Evolutionary conservation across 2,797 vertebrate species (phyloP), one percentile per base, ranked within the genome.

Genomic region (Protonibea diacanthus): DNA sequence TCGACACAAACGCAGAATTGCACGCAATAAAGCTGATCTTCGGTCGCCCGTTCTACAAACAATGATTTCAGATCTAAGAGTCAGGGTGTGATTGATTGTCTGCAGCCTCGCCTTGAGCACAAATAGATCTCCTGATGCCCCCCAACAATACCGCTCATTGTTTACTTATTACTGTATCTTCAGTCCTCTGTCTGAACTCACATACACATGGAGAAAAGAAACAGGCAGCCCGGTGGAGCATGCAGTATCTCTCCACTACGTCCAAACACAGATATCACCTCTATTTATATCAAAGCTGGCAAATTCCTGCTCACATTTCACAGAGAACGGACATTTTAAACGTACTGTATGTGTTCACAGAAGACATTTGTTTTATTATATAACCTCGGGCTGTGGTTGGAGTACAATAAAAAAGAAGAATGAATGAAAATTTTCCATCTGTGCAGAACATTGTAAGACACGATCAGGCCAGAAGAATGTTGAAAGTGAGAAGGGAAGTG

Each of bases 221-320:
- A 62, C 59, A 18, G 18, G 11, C 15, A 74, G 23, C 18, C 33
- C 3, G 42, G 48, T 6, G 38, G 17, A 72, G 17, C 33, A 49
- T 64, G 23, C 15, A 29, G 49, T 18, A 44, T 48, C 20, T 55
- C 48, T 61, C 33, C 38, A 48, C 44, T 40, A 18, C 13, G 38
- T 74, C 21, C 40, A 63, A 78, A 81, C 67, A 76, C 58, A 53
- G 66, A 18, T 13, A 64, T 33, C 38, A 67, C 27, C 61, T 70
- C 25, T 45, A 72, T 76, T 78, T 79, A 70, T 40, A 71, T 2
- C 23, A 14, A 42, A 17, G 11, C 33, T 33, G 58, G 44, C 60
- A 56, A 53, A 74, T 20, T 21, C 74, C 55, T 7, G 21, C 55
- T 48, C 44, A 67, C 14, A 51, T 56, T 45, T 73, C 20, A 42